Evolutionary conservation across 2,113 vertebrate genomes (phyloP).

Genomic region (Brachypteracias leptosomus): DNA sequence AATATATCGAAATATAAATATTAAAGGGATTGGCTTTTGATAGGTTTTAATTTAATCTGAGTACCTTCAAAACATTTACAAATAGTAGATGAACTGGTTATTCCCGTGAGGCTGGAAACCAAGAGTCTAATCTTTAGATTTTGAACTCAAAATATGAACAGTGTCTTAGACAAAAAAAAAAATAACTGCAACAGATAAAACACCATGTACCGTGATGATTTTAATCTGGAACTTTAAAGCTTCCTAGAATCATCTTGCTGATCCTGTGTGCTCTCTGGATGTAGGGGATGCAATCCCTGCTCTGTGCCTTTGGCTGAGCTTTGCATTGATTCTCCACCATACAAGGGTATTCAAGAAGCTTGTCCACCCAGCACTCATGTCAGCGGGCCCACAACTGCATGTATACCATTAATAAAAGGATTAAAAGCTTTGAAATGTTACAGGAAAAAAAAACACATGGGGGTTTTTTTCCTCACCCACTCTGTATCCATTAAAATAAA

Average conservation of each 20-base stretch:
- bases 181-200: background rate
- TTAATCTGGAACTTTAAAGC: background rate
- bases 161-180: background rate
- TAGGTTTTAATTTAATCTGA: background rate
- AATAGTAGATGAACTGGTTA: background rate
- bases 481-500: slow-evolving; percentile 66
- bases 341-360: background rate
- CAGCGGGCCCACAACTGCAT: background rate
- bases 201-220: background rate
- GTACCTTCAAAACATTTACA: background rate
- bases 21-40: background rate
- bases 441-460: background rate
- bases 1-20: background rate
- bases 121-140: background rate
- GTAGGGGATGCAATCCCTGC: background rate
- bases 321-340: background rate
- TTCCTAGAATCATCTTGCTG: background rate
- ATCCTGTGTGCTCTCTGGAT: background rate
- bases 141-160: background rate
- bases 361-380: background rate
- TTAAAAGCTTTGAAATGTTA: slow-evolving; percentile 51
- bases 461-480: background rate
- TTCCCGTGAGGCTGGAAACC: background rate
- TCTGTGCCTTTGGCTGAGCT: background rate
- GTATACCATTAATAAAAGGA: background rate